Conservation (phyloP, 2,888 invertebrate species). For the Macrosoma leucophasiata region DNA sequence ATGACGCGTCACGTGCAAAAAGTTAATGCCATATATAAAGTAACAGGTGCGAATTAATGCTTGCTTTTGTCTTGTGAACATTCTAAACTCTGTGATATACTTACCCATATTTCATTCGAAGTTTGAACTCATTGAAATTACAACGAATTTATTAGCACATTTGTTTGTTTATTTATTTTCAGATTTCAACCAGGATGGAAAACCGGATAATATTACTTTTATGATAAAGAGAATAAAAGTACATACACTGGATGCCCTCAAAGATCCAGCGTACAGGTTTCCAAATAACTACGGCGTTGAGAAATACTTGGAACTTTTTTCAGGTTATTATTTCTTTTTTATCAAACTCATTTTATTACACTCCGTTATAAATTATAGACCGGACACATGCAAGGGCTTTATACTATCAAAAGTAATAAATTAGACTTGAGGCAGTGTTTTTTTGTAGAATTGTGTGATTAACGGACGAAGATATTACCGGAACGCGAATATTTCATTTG, state of each 20-base stretch:
- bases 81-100: too few relatives aligned
- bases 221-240: conserved; percentile 98
- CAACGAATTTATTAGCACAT: neutral
- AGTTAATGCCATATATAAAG: conserved; percentile 91
- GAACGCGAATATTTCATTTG: too few relatives aligned
- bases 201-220: conserved; percentile 94
- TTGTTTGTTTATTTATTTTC: conserved; percentile 31
- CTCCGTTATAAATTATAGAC: conserved; percentile 2
- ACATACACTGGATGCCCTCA: conserved; percentile 89
- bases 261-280: conserved; percentile 91
- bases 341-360: conserved; percentile 3
- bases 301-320: conserved; percentile 98
- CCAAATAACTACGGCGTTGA: conserved; percentile 98
- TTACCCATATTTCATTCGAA: too few relatives aligned
- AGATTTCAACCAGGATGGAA: conserved; percentile 96
- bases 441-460: too few relatives aligned
- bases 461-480: too few relatives aligned
- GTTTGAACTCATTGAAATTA: too few relatives aligned
- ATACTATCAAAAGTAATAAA: conserved; percentile 4
- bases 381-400: neutral
- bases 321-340: conserved; percentile 74
- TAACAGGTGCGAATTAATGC: conserved; percentile 83
- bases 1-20: conserved; percentile 96
- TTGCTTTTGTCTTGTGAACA: too few relatives aligned
- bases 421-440: conserved; percentile 2